Conservation (phyloP, 2,113 vertebrate species). For the Petaurus breviceps region DNA sequence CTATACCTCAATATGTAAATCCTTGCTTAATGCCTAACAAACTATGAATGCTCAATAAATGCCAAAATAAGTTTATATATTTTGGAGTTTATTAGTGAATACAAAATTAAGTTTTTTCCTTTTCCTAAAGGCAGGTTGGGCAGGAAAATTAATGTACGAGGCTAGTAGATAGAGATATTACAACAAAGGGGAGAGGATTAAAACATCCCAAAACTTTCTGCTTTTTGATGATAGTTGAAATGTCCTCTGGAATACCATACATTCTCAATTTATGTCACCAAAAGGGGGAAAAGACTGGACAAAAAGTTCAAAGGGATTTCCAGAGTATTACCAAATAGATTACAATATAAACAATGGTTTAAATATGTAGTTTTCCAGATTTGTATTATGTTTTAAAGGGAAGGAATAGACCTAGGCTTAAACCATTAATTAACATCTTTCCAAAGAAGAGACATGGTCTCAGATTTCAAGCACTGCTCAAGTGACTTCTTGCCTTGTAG, state of each 20-base stretch:
- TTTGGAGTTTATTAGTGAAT: background rate
- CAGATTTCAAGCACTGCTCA: background rate
- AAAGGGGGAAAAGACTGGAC: constrained; percentile 45
- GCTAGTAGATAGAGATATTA: background rate
- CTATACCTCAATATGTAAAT: background rate
- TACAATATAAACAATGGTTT: constrained; percentile 71
- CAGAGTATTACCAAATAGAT: constrained; percentile 74
- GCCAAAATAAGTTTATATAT: background rate
- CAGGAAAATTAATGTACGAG: background rate
- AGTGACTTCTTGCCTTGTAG: background rate
- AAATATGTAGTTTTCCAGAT: constrained; percentile 57
- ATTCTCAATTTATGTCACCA: constrained; percentile 56
- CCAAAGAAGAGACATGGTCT: constrained; percentile 10
- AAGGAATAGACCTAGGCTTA: constrained; percentile 43
- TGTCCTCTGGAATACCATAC: constrained; percentile 41
- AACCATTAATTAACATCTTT: constrained; percentile 52
- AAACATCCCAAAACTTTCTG: constrained; percentile 31
- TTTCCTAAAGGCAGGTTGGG: background rate
- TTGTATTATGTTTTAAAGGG: constrained; percentile 71
- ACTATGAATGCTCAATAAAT: background rate
- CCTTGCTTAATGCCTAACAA: background rate
- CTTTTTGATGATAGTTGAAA: constrained; percentile 52
- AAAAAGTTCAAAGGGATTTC: constrained; percentile 64
- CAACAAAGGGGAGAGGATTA: constrained; percentile 19
- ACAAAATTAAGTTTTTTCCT: background rate